Evolutionary conservation across 2,888 invertebrate species (phyloP).

Genomic region (Dysmachus trigonus): DNA sequence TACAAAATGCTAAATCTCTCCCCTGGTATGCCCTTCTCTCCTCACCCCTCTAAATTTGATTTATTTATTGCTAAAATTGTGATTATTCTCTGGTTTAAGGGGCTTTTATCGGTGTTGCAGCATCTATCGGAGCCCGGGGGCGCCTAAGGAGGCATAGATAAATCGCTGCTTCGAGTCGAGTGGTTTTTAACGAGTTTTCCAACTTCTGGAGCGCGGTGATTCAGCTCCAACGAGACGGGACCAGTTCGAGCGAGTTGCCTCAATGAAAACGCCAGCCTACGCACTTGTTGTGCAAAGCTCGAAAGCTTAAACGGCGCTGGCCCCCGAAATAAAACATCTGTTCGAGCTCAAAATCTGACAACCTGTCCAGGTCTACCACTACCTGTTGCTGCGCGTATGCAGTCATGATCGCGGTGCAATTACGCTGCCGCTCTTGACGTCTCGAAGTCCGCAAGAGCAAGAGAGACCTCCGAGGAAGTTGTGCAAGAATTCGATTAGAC

Average conservation of each 20-base stretch:
- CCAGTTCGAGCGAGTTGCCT: not conserved
- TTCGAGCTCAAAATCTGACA: constrained; percentile 24
- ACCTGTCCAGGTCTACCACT: constrained; percentile 25
- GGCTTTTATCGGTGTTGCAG: not conserved
- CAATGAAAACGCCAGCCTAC: not conserved
- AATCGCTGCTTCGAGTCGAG: not conserved
- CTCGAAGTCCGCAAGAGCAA: not conserved
- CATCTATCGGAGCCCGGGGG: not conserved
- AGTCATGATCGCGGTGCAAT: constrained; percentile 23
- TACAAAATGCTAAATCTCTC: not conserved
- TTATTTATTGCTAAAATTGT: not conserved
- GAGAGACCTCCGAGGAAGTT: constrained; percentile 35
- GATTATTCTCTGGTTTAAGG: not conserved
- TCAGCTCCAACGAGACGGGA: not conserved
- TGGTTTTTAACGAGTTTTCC: not conserved
- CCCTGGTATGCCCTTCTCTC: not conserved
- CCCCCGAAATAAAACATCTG: constrained; percentile 10
- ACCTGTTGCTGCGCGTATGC: constrained; percentile 6
- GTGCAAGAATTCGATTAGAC: constrained; percentile 26
- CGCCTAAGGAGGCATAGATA: not conserved
- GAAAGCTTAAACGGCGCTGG: constrained; percentile 9
- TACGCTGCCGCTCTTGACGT: not conserved
- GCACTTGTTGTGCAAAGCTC: not conserved
- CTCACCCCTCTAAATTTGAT: not conserved
- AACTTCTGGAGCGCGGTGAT: not conserved